phyloP scores from a whole-genome alignment of 2,888 invertebrate genomes.

The Platerodrilus igneus region DNA sequence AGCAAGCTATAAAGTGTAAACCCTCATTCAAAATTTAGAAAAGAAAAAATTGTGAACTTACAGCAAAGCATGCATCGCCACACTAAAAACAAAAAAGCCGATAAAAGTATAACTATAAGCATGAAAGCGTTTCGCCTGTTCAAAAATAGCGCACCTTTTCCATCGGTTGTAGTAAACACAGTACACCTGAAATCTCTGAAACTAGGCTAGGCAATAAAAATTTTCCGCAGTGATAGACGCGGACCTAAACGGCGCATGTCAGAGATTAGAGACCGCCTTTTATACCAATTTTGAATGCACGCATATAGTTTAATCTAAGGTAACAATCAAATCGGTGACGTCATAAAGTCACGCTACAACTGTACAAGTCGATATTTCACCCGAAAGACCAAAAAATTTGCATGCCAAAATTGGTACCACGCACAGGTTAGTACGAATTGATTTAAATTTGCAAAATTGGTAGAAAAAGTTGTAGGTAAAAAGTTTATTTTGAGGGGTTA shows the following conservation, averaged over 20 bases:
- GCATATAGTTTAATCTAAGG: conserved; percentile 39
- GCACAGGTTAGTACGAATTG: conserved; percentile 9
- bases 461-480: conserved; percentile 3
- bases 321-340: conserved; percentile 42
- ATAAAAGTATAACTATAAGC: too few species aligned
- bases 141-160: too few species aligned
- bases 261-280: conserved; percentile 36
- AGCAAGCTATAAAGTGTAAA: too few species aligned
- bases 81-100: too few species aligned
- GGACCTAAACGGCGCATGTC: conserved; percentile 35
- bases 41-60: too few species aligned
- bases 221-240: conserved; percentile 8
- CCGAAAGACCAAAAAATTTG: conserved; percentile 11
- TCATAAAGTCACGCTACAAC: conserved; percentile 41
- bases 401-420: conserved; percentile 11
- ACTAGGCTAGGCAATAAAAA: conserved; percentile 17
- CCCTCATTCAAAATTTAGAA: too few species aligned
- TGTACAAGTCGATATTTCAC: conserved; percentile 35
- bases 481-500: too few species aligned
- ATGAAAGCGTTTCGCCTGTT: too few species aligned
- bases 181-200: conserved; percentile 8
- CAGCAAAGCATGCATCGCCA: too few species aligned
- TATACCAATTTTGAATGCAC: conserved; percentile 37
- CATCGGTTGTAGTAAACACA: background rate
- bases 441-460: background rate